Base-by-base conservation (phyloP, 2,888 invertebrate species). In the Drosophila gaucha region DNA sequence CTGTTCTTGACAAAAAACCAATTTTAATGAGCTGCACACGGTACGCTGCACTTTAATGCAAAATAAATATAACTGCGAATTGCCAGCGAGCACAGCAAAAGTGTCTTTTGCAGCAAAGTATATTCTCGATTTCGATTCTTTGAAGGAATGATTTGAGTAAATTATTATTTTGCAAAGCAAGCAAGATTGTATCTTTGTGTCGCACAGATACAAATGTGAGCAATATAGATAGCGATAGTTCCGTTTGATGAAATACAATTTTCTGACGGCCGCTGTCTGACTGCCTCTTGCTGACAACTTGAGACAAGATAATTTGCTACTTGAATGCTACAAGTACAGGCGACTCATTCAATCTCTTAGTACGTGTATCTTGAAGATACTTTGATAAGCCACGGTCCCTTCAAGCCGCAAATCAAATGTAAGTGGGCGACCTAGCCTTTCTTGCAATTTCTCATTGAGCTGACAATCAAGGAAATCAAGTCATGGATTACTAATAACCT, bases 231-330 rank as follows among this genome's bases (percentile, higher is more conserved):
- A 56, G 44, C 49, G 39, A 63, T 77, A 68, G 69, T 77, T 73
- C 26, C 39, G 62, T 50, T 72, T 64, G 60, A 74, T 67, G 65
- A 68, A 63, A 86, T 75, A 68, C 36, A 50, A 38, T 18, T 39
- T 38, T 35, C 14, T 5, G 31, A n/a, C 9, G 66, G 79, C 47
- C 22, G 31, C 6, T 22, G 36, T 2, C 26, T 39, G 54, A 10
- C 12, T 39, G 43, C 51, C 73, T 80, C 86, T 65, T 63, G 58
- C 73, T 88, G 88, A 86, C 88, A 86, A 80, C 84, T 84, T 73
- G 88, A 84, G 84, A 84, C 84, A 84, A 79, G 73, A 86, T 84
- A 86, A 88, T 84, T 88, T 88, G 86, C 84, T 73, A 84, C 85
- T 88, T 83, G 70, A 86, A 52, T 67, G 14, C 20, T 31, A 18